Percentiles rank a stretch among this genome's conserved stretches.
These are phyloP conservation scores for Ascidia mentula DNA, from an alignment of 23 tunicate species.

Conservation along the genomic window DNA sequence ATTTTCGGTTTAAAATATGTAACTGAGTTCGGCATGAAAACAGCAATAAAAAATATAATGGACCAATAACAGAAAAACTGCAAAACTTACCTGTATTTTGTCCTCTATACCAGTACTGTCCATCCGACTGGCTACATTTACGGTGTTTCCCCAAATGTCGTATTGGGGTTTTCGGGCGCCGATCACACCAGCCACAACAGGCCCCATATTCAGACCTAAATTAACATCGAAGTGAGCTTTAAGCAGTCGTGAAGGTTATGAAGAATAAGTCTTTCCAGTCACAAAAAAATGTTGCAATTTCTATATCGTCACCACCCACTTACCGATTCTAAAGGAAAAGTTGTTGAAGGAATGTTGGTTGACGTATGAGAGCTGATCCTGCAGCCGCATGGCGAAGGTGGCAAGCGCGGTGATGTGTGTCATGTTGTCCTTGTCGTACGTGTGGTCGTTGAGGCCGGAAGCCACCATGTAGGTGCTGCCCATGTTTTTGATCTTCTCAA, in stretches of 20 bases:
- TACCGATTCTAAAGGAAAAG: conserved; percentile 64
- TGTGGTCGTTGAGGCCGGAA: conserved; percentile 66
- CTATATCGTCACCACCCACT: no score
- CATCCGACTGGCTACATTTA: conserved; percentile 93
- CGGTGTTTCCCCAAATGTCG: conserved; percentile 90
- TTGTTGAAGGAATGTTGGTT: conserved; percentile 72
- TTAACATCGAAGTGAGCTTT: no score
- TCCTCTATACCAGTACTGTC: conserved; percentile 91
- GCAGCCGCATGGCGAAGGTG: conserved; percentile 84
- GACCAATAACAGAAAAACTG: neutral
- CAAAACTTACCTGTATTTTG: conserved; percentile 78
- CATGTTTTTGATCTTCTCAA: conserved; percentile 95
- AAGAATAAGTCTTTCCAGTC: no score
- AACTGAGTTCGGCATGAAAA: neutral
- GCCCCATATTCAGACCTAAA: conserved; percentile 75
- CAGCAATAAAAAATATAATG: neutral
- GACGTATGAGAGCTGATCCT: conserved; percentile 82
- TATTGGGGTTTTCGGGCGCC: conserved; percentile 75
- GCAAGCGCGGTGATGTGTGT: conserved; percentile 67
- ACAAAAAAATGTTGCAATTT: no score
- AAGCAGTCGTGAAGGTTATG: no score
- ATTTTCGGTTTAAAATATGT: neutral
- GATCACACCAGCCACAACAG: conserved; percentile 84
- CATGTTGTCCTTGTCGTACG: conserved; percentile 58
- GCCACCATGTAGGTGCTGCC: conserved; percentile 98